phyloP scores from a whole-genome alignment of 2,797 vertebrate genomes.

The Pseudocheirus occidentalis region DNA sequence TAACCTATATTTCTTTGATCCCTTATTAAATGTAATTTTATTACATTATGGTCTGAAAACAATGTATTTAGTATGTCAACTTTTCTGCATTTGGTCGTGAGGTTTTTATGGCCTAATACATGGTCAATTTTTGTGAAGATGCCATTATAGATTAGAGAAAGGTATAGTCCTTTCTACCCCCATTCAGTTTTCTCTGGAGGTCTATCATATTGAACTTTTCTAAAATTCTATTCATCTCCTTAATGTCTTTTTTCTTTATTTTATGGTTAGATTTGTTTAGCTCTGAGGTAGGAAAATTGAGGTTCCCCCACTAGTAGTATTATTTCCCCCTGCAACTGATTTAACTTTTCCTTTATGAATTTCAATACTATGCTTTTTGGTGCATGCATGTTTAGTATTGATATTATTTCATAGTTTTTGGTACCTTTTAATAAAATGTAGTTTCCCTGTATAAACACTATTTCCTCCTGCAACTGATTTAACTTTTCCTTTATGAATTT shows the following conservation, averaged over 20 bases:
- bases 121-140: too few relatives aligned
- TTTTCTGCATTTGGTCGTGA: neutral
- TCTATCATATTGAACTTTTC: neutral
- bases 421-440: neutral
- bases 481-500: neutral
- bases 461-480: neutral
- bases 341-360: neutral
- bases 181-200: neutral
- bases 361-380: neutral
- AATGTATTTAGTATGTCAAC: neutral
- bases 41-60: neutral
- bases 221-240: neutral
- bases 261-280: neutral
- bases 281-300: neutral
- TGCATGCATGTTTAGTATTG: neutral
- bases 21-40: neutral
- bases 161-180: neutral
- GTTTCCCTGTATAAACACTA: neutral
- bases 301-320: neutral
- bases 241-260: neutral
- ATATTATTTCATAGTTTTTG: neutral
- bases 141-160: neutral
- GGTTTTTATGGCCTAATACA: neutral
- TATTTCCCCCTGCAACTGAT: neutral
- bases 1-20: neutral